Evolutionary conservation across 2,888 invertebrate species (phyloP).

Genomic region (Napeogenes sylphis): DNA sequence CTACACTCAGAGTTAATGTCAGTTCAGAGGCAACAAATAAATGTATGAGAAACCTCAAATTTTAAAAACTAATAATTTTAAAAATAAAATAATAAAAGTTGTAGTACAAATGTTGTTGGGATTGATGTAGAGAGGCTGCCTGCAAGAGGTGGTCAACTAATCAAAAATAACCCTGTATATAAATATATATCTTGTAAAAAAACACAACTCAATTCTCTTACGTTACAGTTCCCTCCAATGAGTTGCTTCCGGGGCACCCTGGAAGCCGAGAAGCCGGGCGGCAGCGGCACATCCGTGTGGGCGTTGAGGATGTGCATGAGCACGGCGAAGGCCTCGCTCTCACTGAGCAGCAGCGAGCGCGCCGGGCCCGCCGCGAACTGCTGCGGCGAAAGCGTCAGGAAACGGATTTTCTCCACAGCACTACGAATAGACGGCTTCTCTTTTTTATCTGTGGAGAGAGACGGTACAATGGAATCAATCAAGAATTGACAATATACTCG

Average conservation of each 20-base stretch:
- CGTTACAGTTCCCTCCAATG: conserved; percentile 33
- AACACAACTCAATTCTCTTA: background rate
- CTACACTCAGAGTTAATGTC: too few relatives aligned
- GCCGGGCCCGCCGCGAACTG: conserved; percentile 91
- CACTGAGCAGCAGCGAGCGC: conserved; percentile 83
- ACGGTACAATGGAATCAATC: background rate
- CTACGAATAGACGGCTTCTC: conserved; percentile 75
- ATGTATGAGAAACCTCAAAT: too few relatives aligned
- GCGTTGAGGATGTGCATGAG: conserved; percentile 89
- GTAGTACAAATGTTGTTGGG: too few relatives aligned
- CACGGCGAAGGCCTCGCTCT: conserved; percentile 88
- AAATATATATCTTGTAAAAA: too few relatives aligned
- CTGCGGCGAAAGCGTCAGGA: conserved; percentile 86
- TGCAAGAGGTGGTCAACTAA: too few relatives aligned
- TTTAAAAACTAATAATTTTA: too few relatives aligned
- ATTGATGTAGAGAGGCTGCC: too few relatives aligned
- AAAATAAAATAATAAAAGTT: too few relatives aligned
- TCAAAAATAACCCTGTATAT: too few relatives aligned
- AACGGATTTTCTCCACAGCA: conserved; percentile 86
- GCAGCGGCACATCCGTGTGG: conserved; percentile 82
- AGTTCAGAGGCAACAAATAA: too few relatives aligned
- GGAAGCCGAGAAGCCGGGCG: conserved; percentile 82
- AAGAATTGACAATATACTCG: too few relatives aligned
- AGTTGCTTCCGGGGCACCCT: conserved; percentile 68
- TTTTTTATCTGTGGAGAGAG: conserved; percentile 41